Evolutionary conservation across 2,888 invertebrate species (phyloP), one percentile per base, ranked within the genome.

Genomic region (Cephus runcator): DNA sequence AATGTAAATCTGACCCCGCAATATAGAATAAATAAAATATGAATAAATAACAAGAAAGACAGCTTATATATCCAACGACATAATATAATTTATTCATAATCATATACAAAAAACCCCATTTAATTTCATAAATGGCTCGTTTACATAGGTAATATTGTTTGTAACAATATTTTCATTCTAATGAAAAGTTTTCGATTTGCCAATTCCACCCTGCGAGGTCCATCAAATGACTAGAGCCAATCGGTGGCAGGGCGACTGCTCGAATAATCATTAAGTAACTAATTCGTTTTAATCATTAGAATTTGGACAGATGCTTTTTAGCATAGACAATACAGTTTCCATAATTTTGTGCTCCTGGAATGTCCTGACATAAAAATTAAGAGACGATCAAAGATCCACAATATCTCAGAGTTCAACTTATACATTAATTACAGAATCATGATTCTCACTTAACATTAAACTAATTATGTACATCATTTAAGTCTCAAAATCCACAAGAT

Each of bases 11-110:
- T 40, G 15, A 4, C 40, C 6, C 23, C 2, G 23, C 15, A 40
- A 23, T 40, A 40, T 40, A 40, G 6, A 40, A 6, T 40, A 40
- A 40, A 23, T 40, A 23, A 6, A 23, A 4, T 15, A 40, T 40
- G 15, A 6, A 23, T 23, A 9, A 40, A 40, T 40, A 23, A 15
- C 23, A 23, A 40, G 40, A 40, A 23, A 15, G 23, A 40, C 40
- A 15, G 15, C 40, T 40, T 11, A 12, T 78, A 73, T 78, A 78
- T 76, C 88, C 85, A 89, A 89, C 89, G 89, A 89, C 89, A 84
- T 88, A 88, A 89, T 89, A 89, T 89, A 89, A 89, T 88, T 89
- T 89, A 89, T 89, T 89, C 82, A 84, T 87, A 89, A 89, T 89
- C 87, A 89, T 87, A 88, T 89, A 88, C 84, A 89, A 89, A 89